Base-by-base conservation (phyloP, 2,113 vertebrate genomes). In the Choloepus hoffmanni region DNA sequence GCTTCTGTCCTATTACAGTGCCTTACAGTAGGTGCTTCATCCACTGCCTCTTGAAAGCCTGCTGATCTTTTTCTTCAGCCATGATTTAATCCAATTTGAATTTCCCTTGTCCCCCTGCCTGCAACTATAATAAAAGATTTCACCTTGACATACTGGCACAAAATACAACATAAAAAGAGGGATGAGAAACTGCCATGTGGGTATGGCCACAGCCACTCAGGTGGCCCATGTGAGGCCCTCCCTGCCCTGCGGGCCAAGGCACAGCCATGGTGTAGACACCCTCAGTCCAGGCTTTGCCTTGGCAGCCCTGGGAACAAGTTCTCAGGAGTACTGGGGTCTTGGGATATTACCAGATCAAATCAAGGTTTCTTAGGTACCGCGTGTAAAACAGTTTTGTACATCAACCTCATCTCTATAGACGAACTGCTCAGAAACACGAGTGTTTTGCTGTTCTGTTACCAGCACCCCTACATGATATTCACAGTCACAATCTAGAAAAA, bases 71-170 rank as follows among this genome's bases (percentile, higher is more conserved):
- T 74, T 50, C 11, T 36, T 33, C 36, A 18, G 84, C 36, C 48
- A 0, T n/a, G 45, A 21, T 63, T 55, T 50, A n/a, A 14, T 4
- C 12, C n/a, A 2, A 1, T 45, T 50, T 5, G 45, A 33, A 50
- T 72, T 83, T 45, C 40, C n/a, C 50, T 70, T 33, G 48, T 58
- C 7, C 33, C 30, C 43, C 21, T 62, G 24, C 26, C 43, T 2
- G 9, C 84, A 24, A 6, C 48, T 30, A 28, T 18, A 73, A 24
- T 33, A 45, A 30, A 45, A 26, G 13, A 19, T 33, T 88, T 55
- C 28, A 13, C 15, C 70, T 55, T 33, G 6, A 21, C 45, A 24
- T 78, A 30, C 10, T 77, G 19, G 9, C 19, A 62, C 58, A 60
- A 60, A 30, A 55, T 26, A 11, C 18, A 26, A 11, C 84, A 48